Evolutionary conservation across 2,797 vertebrate genomes (phyloP), one percentile per base, ranked within the genome.

Genomic region (Dendrocincla fuliginosa): DNA sequence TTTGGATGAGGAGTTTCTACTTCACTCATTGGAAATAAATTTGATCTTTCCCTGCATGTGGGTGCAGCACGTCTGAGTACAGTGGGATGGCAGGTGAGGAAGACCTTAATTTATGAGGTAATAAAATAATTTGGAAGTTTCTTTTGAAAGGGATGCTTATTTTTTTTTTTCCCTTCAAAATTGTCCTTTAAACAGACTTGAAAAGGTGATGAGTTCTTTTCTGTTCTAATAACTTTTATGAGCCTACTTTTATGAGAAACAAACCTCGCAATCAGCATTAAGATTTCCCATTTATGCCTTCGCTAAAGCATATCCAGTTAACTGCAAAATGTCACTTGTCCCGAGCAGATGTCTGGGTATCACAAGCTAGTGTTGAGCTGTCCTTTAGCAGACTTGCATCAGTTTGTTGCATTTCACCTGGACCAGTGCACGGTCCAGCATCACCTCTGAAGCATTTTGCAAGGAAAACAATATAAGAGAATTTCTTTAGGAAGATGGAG

Each of bases 251-350:
- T 87, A 92, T 5, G 60, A 90, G 95, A 80, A 94, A 63, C 27
- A 96, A 95, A 80, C 33, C 68, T 86, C 81, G 70, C 71, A 90
- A 91, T 97, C n/a, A 70, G 70, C 64, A 69, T 89, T 92, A 91
- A 96, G 73, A 75, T 46, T 67, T 92, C 92, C 63, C 85, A 95
- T 78, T 89, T 55, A 91, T 25, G 75, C 12, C 64, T 93, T 85
- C 16, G 3, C 77, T 89, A 96, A 89, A 63, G 93, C 87, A 49
- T 65, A 95, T 60, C 83, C 84, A 63, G 56, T n/a, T 84, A 94
- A 88, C 35, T 78, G 49, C 63, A 73, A 69, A 84, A 61, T n/a
- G 84, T 96, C 87, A 70, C 83, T 93, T 50, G 67, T 92, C 85
- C 69, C 61, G 64, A 24, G 73, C 93, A 95, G 79, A 59, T 71